Base-by-base conservation (phyloP, 2,888 invertebrate genomes). In the Gisinianus flammeolus region DNA sequence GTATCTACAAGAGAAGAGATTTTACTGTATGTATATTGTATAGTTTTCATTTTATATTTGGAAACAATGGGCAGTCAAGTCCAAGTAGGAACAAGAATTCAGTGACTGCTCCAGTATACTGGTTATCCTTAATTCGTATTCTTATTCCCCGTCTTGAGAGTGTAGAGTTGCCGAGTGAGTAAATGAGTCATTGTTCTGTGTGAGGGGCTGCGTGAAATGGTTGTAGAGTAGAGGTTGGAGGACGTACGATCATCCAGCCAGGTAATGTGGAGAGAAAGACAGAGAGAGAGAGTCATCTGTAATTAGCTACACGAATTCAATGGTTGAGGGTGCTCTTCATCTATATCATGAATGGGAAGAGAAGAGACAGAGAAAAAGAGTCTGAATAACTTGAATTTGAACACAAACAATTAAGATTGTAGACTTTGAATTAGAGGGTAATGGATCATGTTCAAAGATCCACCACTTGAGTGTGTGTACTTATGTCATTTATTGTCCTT, bases 131-230 rank as follows among this genome's bases (percentile, higher is more conserved):
- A 56, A 8, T n/a, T 56, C 56, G 6, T 56, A 4, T n/a, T 56
- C 56, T 22, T 44, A 12, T 44, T 2, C 2, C 19, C 6, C 44
- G 12, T 44, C 44, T 44, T 44, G 16, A 44, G 44, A 4, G 44
- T 44, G 2, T 44, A 19, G 44, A 4, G 44, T 44, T 44, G 12
- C 2, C 31, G 31, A 31, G 44, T 35, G 5, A 71, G 71, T 56
- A 71, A 71, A 71, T 71, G 71, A 71, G 71, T 71, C 71, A 71
- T 71, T 71, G 71, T 71, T 71, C 71, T 56, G 16, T 44, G 69
- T 52, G 69, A 69, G 52, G 69, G 69, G 44, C 44, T 69, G 69
- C 52, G 28, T 69, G 52, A 69, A 69, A 44, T 44, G 52, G 35
- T 44, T 67, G 31, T n/a, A 33, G 22, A 68, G 68, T 26, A n/a